Percentiles rank a stretch among this genome's conserved stretches.
phyloP scores from a whole-genome alignment of 2,888 invertebrate species.

The Anoncus sp. region DNA sequence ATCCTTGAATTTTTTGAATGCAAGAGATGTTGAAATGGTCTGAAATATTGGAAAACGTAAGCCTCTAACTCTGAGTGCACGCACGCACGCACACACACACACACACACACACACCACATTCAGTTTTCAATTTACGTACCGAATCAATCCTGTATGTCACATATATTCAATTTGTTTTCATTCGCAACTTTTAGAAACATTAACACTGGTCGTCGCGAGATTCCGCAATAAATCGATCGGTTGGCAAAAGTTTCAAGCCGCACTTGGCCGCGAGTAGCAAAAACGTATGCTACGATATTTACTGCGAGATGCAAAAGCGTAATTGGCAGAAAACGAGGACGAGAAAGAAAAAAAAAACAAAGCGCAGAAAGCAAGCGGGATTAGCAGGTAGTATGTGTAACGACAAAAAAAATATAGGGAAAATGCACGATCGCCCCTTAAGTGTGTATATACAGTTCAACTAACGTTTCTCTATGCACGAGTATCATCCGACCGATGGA shows the following conservation, averaged over 20 bases:
- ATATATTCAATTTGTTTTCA: not conserved
- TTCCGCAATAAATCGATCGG: conserved; percentile 11
- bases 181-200: conserved; percentile 5
- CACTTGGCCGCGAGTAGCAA: conserved; percentile 13
- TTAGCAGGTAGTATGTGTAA: conserved; percentile 18
- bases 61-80: too few relatives aligned
- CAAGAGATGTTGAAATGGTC: too few relatives aligned
- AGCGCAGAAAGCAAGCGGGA: conserved; percentile 12
- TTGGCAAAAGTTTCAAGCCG: conserved; percentile 31
- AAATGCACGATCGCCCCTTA: conserved; percentile 41
- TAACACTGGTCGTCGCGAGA: not conserved
- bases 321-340: conserved; percentile 23
- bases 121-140: not conserved
- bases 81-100: too few relatives aligned
- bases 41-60: too few relatives aligned
- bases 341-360: too few relatives aligned
- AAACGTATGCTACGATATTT: conserved; percentile 13
- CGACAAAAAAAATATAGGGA: conserved; percentile 9
- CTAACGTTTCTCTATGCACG: conserved; percentile 28
- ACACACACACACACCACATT: too few relatives aligned
- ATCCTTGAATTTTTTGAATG: too few relatives aligned
- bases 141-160: not conserved
- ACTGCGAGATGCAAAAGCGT: conserved; percentile 24
- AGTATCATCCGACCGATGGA: conserved; percentile 38
- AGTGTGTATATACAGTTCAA: conserved; percentile 34